Base-by-base conservation (phyloP, 2,113 vertebrate genomes). In the Galeopterus variegatus region DNA sequence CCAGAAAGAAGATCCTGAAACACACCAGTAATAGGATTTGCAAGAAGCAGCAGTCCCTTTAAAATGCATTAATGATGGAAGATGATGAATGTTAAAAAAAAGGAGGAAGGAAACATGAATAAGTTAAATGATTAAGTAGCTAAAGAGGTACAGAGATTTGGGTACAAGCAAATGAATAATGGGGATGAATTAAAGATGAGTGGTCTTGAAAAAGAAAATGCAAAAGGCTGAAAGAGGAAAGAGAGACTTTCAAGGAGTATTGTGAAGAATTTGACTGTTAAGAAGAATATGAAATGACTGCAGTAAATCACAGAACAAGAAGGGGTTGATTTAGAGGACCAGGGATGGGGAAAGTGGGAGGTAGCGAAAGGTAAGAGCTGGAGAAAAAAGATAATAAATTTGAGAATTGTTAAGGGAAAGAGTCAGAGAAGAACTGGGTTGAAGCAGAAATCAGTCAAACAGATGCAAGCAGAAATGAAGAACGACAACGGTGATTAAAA, bases 361-460 rank as follows among this genome's bases (percentile, higher is more conserved):
- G 92, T 45, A 75, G 89, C 60, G 83, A 96, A 92, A 95, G 83
- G 93, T 76, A 82, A 45, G 60, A 84, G 83, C 80, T 31, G 50
- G 62, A 92, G 70, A 4, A 73, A 82, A 96, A 96, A 96, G 95
- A 96, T 95, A 96, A 98, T 97, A 98, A 96, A 97, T 97, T 96
- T 97, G 76, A 97, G 94, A 93, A 95, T 96, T 94, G 83, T 97
- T 96, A 95, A 95, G 96, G 92, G 88, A 86, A 97, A 82, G 87
- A 95, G 94, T 75, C 85, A 94, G 96, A 90, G 92, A 95, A 95
- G 80, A 88, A 72, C 84, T 45, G 36, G 48, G 28, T 33, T 96
- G 94, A 97, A 94, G 88, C 77, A 92, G 90, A 95, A 96, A 97
- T 97, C 96, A 88, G 84, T 97, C 95, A 97, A 95, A 98, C 73